Percentiles rank a stretch among this genome's conserved stretches.
Evolutionary conservation across 2,113 vertebrate species (phyloP).

Genomic region (Hirundichthys speculiger): DNA sequence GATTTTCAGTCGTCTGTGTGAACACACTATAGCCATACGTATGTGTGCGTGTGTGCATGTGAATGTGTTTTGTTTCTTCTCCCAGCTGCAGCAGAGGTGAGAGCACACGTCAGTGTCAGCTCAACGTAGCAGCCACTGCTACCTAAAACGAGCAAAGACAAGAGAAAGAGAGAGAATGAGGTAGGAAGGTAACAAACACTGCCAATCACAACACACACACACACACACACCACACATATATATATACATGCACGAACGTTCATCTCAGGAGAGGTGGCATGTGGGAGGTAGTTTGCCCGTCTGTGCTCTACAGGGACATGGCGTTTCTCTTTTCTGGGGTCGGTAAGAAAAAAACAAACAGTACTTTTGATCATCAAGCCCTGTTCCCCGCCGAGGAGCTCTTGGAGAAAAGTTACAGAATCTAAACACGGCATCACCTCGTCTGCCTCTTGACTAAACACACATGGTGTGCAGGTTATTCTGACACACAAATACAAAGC

Average conservation of each 20-base stretch:
- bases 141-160: conserved; percentile 80
- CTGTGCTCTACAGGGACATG: conserved; percentile 87
- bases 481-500: conserved; percentile 44
- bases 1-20: conserved; percentile 45
- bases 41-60: conserved; percentile 37
- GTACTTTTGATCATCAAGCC: conserved; percentile 84
- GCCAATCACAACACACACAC: conserved; percentile 51
- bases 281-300: conserved; percentile 84
- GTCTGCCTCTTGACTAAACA: conserved; percentile 59
- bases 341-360: conserved; percentile 79
- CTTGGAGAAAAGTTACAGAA: conserved; percentile 71
- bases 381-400: conserved; percentile 63
- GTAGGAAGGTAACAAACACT: too few species aligned
- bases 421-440: conserved; percentile 56
- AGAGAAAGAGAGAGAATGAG: conserved; percentile 37
- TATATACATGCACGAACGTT: conserved; percentile 63
- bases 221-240: conserved; percentile 24
- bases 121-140: conserved; percentile 79
- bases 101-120: conserved; percentile 78
- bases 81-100: conserved; percentile 68
- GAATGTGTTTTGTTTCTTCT: conserved; percentile 51
- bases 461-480: conserved; percentile 41
- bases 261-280: conserved; percentile 89
- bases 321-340: conserved; percentile 83
- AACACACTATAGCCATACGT: conserved; percentile 1